Conservation (phyloP, 53 echinoderm and acorn worm genomes). For the Holothuria scabra region DNA sequence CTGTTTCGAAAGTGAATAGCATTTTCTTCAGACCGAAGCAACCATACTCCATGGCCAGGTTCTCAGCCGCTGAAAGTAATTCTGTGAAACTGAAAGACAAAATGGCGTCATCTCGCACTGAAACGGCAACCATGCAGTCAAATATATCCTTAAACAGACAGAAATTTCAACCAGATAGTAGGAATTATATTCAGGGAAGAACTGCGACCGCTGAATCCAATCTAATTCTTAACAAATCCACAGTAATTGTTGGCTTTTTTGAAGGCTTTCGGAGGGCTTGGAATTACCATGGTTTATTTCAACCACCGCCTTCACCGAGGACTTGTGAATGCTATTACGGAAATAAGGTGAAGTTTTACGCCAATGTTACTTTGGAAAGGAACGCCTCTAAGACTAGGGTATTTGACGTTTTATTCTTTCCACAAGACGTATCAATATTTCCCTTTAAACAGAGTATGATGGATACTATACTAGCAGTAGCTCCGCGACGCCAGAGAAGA, state of each 20-base stretch:
- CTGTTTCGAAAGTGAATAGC: too few relatives aligned
- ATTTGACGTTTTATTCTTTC: constrained; percentile 20
- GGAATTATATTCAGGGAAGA: too few relatives aligned
- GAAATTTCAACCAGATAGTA: too few relatives aligned
- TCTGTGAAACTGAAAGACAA: too few relatives aligned
- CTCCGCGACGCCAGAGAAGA: constrained; percentile 3
- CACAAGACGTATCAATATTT: neutral
- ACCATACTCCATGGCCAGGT: too few relatives aligned
- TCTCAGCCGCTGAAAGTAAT: too few relatives aligned
- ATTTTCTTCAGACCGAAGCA: too few relatives aligned
- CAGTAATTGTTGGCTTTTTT: neutral
- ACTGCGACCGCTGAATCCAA: too few relatives aligned
- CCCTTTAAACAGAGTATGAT: neutral
- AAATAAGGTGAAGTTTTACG: neutral
- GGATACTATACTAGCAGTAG: neutral
- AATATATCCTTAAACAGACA: too few relatives aligned
- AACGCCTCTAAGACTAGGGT: neutral
- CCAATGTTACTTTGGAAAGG: neutral
- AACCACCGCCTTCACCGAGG: constrained; percentile 5
- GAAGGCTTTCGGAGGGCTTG: neutral
- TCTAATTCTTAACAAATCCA: too few relatives aligned
- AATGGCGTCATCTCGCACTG: too few relatives aligned
- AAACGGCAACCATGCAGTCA: too few relatives aligned
- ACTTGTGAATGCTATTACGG: neutral
- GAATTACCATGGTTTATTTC: neutral